These are phyloP conservation scores for Phymorhynchus buccinoides DNA, from an alignment of 1,140 invertebrate genomes.

Conservation along the genomic window DNA sequence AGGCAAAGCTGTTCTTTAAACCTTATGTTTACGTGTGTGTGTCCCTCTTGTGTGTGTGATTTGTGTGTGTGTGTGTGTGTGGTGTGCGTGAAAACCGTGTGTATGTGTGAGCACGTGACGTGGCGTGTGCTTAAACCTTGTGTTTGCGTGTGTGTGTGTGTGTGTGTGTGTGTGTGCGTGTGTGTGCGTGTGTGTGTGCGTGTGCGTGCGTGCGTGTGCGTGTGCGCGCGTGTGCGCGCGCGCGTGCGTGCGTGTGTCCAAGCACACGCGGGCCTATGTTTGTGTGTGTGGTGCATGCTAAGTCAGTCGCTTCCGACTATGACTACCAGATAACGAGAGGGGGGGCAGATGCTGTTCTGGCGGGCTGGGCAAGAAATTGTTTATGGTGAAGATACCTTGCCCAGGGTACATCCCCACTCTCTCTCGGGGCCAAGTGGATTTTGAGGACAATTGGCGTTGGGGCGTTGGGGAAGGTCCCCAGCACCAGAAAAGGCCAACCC, in stretches of 20 bases:
- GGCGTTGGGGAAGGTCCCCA: too few species aligned
- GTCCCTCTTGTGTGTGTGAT: neutral
- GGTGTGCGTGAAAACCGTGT: neutral
- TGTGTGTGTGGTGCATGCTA: neutral
- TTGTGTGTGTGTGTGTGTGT: neutral
- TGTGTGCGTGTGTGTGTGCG: neutral
- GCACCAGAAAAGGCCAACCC: too few species aligned
- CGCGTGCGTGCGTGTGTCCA: neutral
- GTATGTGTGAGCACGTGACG: neutral
- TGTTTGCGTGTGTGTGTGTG: neutral
- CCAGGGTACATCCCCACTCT: too few species aligned
- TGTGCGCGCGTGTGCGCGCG: neutral
- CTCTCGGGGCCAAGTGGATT: too few species aligned
- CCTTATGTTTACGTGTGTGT: neutral
- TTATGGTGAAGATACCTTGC: too few species aligned
- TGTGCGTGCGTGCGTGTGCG: neutral
- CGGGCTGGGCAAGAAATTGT: too few species aligned
- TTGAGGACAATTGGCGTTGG: too few species aligned
- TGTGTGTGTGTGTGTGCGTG: neutral
- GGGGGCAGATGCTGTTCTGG: too few species aligned
- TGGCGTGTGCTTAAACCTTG: too few species aligned
- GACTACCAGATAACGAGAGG: too few species aligned
- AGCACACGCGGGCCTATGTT: neutral
- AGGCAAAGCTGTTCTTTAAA: too few species aligned
- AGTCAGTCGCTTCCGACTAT: too few species aligned